Evolutionary conservation across 2,797 vertebrate genomes (phyloP), one percentile per base, ranked within the genome.

Genomic region (Triplophysa bombifrons): DNA sequence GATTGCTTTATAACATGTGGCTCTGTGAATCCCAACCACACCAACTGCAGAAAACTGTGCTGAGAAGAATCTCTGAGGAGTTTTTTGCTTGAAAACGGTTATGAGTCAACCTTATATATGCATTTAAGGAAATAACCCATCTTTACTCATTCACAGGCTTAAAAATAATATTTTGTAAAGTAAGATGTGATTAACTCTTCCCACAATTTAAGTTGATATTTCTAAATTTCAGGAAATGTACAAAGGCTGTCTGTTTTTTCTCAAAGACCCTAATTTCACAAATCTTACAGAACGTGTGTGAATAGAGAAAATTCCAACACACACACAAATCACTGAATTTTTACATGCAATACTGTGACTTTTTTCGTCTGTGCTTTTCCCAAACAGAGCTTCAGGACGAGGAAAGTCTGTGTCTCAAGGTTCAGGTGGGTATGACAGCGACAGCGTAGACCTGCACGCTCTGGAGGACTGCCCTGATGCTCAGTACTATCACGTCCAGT

Each of bases 391-490:
- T 53, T 96, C 96, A 8, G 95, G 95, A 68, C 94, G 95, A 13
- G 91, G 93, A 4, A 98, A 98, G 85, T 96, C 96, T 0, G 91
- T 94, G 63, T 98, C 97, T 0, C 97, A 99, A 90, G 97, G 96
- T 83, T 98, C 97, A 0, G 96, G 95, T 86, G 93, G 94, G 86
- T 99, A 99, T 2, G 97, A 98, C 91, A 99, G 97, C 0, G 98
- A 99, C 92, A 96, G 96, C 0, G 94, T 95, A 0, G 98, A 98
- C 91, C 93, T 96, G 67, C 95, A 96, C 48, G 93, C 93, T 48
- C 91, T 94, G 80, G 96, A 98, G 14, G 96, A 97, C 61, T 90
- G 93, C 3, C 75, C 92, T 0, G 95, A 96, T 0, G 94, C 93
- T 0, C 94, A 93, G 51, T 93, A 93, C 58, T 95, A 95, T 87